Conservation (phyloP, 2,888 invertebrate genomes). For the Dascillus cervinus region DNA sequence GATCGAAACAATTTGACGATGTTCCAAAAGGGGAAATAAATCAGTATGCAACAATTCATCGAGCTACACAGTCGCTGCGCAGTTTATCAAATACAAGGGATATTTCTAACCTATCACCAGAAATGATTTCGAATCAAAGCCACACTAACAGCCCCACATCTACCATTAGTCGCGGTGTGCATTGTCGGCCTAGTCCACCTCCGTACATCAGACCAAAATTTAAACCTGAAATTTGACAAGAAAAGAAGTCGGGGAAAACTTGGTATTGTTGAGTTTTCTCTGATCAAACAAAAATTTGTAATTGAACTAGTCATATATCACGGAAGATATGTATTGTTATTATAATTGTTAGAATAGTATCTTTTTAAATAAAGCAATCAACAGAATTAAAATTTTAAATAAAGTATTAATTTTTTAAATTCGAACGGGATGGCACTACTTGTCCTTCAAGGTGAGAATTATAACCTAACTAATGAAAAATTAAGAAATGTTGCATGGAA, state of each 20-base stretch:
- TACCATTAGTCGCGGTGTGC: conserved; percentile 35
- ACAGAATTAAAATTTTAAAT: too few species aligned
- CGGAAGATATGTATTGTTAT: too few species aligned
- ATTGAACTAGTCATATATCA: too few species aligned
- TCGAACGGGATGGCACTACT: too few species aligned
- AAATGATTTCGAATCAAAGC: conserved; percentile 27
- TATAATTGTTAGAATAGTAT: too few species aligned
- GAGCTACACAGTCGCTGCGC: conserved; percentile 52
- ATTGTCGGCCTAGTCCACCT: conserved; percentile 51
- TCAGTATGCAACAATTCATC: conserved; percentile 51
- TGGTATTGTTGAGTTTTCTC: conserved; percentile 43
- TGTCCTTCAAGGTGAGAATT: too few species aligned
- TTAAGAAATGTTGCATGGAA: too few species aligned
- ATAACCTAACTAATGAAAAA: too few species aligned
- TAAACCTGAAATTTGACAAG: conserved; percentile 50
- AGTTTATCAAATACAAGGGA: conserved; percentile 45
- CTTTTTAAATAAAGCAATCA: too few species aligned
- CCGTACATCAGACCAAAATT: conserved; percentile 50
- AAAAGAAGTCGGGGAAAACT: conserved; percentile 45
- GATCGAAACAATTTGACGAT: conserved; percentile 38
- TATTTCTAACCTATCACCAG: conserved; percentile 31
- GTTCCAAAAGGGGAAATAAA: conserved; percentile 53
- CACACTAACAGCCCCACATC: conserved; percentile 37
- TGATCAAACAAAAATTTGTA: neutral
- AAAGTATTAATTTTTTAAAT: too few species aligned